Conservation (phyloP, 2,888 invertebrate species). For the Harpalus rubripes region DNA sequence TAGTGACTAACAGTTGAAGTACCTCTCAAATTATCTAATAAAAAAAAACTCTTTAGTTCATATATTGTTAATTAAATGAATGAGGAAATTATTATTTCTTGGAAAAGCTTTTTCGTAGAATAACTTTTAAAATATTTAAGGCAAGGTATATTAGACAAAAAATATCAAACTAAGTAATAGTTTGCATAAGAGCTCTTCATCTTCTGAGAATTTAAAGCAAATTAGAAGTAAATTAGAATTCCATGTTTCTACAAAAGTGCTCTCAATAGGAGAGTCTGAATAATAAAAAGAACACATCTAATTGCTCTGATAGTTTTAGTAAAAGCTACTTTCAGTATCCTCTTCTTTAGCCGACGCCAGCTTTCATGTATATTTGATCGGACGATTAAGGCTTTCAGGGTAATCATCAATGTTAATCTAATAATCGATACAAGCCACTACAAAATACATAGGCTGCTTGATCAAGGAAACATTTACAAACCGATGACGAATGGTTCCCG, state of each 20-base stretch:
- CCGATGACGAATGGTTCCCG: constrained; percentile 15
- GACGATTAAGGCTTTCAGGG: constrained; percentile 43
- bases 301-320: constrained; percentile 12
- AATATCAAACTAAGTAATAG: not conserved
- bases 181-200: not conserved
- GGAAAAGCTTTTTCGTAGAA: too few species aligned
- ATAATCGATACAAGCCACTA: constrained; percentile 37
- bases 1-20: too few species aligned
- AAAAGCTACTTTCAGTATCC: constrained; percentile 2
- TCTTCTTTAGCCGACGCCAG: not conserved
- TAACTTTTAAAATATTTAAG: too few species aligned
- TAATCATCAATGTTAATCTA: constrained; percentile 54
- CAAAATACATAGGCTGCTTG: constrained; percentile 39
- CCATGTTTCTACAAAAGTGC: not conserved
- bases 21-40: too few species aligned
- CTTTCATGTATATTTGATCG: constrained; percentile 49
- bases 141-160: too few species aligned
- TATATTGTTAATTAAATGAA: too few species aligned
- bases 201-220: not conserved
- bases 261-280: constrained; percentile 18
- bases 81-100: too few species aligned
- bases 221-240: constrained; percentile 14
- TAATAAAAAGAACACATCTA: constrained; percentile 2
- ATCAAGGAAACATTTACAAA: constrained; percentile 49
- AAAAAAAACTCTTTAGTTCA: too few species aligned